Conservation (phyloP, 2,888 invertebrate species). For the Lysandra coridon region DNA sequence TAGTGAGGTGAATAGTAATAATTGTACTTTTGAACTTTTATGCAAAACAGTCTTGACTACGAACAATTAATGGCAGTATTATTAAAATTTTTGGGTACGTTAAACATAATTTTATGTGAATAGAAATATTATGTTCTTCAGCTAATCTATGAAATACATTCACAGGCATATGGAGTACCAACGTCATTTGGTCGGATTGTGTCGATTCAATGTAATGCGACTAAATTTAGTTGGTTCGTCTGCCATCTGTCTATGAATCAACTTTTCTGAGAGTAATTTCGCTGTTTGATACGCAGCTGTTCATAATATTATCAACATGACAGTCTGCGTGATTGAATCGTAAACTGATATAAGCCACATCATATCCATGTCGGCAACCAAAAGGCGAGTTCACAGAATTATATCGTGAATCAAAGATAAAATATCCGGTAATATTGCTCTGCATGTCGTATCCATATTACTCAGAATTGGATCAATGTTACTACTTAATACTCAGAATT, state of each 20-base stretch:
- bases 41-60: not conserved
- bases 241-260: no score
- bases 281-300: not conserved
- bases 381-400: not conserved
- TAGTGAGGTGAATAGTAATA: not conserved
- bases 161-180: no score
- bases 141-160: no score
- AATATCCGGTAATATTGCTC: not conserved
- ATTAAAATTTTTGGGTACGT: no score
- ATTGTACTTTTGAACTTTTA: not conserved
- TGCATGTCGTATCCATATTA: not conserved
- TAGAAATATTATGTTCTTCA: no score
- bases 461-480: no score
- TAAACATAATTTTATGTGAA: no score
- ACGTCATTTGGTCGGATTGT: no score
- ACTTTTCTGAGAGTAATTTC: not conserved
- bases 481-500: not conserved
- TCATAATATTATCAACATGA: not conserved
- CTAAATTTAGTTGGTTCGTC: not conserved
- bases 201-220: not conserved
- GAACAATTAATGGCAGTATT: no score
- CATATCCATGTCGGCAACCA: not conserved
- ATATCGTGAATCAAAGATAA: not conserved
- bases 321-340: constrained; percentile 1
- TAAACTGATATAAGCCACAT: not conserved